Evolutionary conservation across 2,797 vertebrate species (phyloP).

Genomic region (Xenops minutus): DNA sequence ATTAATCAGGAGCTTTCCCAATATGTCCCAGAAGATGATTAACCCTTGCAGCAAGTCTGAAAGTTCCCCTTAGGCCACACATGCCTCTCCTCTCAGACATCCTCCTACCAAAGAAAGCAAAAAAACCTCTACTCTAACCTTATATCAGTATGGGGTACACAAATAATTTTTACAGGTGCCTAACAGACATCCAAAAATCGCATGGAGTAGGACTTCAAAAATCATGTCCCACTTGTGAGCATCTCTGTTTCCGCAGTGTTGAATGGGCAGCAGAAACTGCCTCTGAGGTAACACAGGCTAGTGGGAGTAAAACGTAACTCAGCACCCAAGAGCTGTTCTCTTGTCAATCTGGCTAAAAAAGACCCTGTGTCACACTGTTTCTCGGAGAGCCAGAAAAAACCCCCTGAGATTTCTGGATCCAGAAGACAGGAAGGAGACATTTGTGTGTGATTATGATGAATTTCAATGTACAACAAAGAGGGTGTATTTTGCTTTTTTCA

Average conservation of each 20-base stretch:
- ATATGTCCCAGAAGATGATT: neutral
- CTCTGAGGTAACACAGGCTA: neutral
- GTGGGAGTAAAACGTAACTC: neutral
- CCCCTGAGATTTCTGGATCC: neutral
- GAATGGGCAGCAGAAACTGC: neutral
- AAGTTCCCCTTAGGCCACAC: neutral
- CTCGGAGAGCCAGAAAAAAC: accelerated
- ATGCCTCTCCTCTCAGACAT: neutral
- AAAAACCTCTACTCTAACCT: neutral
- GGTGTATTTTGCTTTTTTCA: too few relatives aligned
- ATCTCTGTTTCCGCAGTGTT: neutral
- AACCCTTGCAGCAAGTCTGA: neutral
- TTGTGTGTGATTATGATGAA: neutral
- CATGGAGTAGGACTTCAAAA: neutral
- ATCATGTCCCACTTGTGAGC: neutral
- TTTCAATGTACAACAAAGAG: neutral
- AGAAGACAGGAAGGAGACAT: neutral
- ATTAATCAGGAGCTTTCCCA: neutral
- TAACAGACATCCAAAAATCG: neutral
- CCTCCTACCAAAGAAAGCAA: neutral
- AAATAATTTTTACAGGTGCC: neutral
- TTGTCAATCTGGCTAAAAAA: neutral
- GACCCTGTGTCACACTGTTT: neutral
- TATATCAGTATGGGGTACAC: accelerated
- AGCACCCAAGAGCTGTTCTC: neutral